phyloP scores from a whole-genome alignment of 2,797 vertebrate species.

The Sebastes cheni region DNA sequence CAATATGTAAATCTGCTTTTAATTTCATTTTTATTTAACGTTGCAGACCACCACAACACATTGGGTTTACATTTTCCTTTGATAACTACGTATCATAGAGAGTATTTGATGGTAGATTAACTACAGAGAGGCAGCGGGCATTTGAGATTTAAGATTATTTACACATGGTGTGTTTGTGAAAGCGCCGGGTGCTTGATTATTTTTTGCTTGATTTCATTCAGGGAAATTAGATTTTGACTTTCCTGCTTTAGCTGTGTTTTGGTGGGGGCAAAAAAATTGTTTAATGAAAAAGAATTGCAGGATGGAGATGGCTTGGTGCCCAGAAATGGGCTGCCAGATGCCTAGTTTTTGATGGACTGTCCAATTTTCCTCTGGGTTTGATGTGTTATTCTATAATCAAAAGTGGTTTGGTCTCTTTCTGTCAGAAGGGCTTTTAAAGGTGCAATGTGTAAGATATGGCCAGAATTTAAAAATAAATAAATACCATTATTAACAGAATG shows the following conservation, averaged over 20 bases:
- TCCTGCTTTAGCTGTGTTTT: conserved; percentile 56
- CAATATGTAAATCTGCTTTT: neutral
- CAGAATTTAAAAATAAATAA: neutral
- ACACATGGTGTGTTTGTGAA: conserved; percentile 59
- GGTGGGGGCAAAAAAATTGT: conserved; percentile 52
- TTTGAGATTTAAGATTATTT: conserved; percentile 69
- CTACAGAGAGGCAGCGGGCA: conserved; percentile 52
- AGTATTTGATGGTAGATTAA: conserved; percentile 66
- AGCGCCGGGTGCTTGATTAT: conserved; percentile 62
- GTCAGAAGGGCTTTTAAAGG: conserved; percentile 6
- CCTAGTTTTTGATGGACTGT: conserved; percentile 51
- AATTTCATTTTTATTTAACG: neutral
- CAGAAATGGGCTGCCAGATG: conserved; percentile 53
- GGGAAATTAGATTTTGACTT: conserved; percentile 74
- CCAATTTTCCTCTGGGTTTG: conserved; percentile 46
- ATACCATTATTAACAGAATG: neutral
- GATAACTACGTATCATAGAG: conserved; percentile 18
- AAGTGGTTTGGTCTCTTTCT: conserved; percentile 7
- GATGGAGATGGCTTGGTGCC: conserved; percentile 47
- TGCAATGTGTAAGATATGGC: neutral
- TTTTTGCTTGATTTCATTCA: conserved; percentile 77
- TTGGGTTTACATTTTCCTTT: conserved; percentile 24
- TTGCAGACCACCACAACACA: conserved; percentile 20
- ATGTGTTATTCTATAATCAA: conserved; percentile 32
- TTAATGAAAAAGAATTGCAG: conserved; percentile 64